These are phyloP conservation scores for Myrmecobius fasciatus DNA, from an alignment of 2,113 vertebrate genomes.

Conservation along the genomic window DNA sequence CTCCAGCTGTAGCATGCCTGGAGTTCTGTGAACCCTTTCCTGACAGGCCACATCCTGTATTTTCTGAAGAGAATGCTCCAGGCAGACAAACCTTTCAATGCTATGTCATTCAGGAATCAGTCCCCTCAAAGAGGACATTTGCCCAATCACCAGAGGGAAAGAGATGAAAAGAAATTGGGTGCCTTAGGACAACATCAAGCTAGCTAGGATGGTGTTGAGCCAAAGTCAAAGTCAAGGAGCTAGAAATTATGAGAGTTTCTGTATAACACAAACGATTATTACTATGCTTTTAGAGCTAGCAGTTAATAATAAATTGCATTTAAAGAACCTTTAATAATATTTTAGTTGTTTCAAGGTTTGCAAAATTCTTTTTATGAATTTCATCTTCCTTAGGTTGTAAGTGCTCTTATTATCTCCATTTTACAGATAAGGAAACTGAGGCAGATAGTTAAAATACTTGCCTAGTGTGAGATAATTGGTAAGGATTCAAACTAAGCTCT, in stretches of 20 bases:
- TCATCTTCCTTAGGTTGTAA: background rate
- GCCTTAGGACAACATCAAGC: background rate
- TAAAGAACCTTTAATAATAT: background rate
- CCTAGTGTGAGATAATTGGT: background rate
- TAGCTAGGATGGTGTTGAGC: background rate
- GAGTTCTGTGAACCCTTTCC: conserved; percentile 55
- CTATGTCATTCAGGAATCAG: conserved; percentile 54
- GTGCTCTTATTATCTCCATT: background rate
- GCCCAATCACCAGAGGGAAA: conserved; percentile 57
- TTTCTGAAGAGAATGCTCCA: conserved; percentile 41
- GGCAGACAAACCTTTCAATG: conserved; percentile 66
- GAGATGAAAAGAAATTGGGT: background rate
- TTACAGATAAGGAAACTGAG: background rate
- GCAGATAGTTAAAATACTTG: background rate
- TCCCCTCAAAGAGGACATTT: conserved; percentile 60
- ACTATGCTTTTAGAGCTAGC: background rate
- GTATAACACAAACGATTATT: background rate
- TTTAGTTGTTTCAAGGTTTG: background rate
- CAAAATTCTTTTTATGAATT: background rate
- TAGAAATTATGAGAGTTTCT: background rate
- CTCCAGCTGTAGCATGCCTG: conserved; percentile 63
- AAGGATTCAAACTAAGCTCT: background rate
- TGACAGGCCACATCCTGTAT: conserved; percentile 72
- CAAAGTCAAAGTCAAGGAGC: background rate
- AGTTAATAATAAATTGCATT: background rate